Conservation (phyloP, 2,888 invertebrate genomes). For the Drosophila leonis region DNA sequence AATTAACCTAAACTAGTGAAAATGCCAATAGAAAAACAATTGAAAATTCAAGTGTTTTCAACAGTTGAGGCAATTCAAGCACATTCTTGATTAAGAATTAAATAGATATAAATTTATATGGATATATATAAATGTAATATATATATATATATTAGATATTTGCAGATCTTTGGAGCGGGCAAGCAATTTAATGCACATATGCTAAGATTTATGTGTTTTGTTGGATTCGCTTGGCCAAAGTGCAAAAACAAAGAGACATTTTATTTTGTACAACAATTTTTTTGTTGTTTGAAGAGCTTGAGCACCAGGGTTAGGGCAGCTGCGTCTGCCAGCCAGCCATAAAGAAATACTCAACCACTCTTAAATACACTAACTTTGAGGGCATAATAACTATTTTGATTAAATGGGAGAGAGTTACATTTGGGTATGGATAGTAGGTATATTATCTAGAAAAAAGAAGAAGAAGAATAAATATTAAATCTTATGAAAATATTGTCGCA, state of each 20-base stretch:
- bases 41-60: conserved; percentile 56
- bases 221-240: conserved; percentile 66
- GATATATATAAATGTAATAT: conserved; percentile 3
- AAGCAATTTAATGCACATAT: conserved; percentile 76
- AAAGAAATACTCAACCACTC: conserved; percentile 53
- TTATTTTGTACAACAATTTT: conserved; percentile 69
- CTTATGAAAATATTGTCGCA: too few species aligned
- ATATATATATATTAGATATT: conserved; percentile 18
- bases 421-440: not conserved
- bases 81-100: conserved; percentile 15
- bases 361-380: conserved; percentile 9
- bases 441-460: not conserved
- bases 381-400: not conserved
- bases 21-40: conserved; percentile 71
- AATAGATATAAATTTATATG: conserved; percentile 9
- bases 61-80: conserved; percentile 61
- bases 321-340: conserved; percentile 55
- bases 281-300: conserved; percentile 20
- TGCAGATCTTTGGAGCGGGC: conserved; percentile 1
- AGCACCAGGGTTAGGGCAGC: conserved; percentile 7
- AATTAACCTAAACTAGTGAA: conserved; percentile 44
- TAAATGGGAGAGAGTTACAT: not conserved
- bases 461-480: too few species aligned
- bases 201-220: conserved; percentile 79
- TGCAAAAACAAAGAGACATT: conserved; percentile 77